Evolutionary conservation across 2,797 vertebrate species (phyloP).

Genomic region (Leptodactylus fallax): DNA sequence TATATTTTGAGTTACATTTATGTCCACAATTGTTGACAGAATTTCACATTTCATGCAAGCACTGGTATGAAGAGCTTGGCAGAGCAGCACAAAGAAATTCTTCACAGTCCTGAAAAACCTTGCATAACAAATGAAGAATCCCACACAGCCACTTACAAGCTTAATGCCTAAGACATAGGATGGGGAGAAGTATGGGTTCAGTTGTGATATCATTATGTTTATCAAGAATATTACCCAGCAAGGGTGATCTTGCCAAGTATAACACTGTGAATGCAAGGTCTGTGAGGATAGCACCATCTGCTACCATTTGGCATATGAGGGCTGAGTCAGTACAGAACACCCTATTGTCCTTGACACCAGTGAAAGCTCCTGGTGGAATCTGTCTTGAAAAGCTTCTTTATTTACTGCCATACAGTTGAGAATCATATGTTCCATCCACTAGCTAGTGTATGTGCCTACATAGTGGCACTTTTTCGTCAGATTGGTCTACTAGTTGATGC

Average conservation of each 20-base stretch:
- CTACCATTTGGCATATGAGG: slow-evolving; percentile 66
- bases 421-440: neutral
- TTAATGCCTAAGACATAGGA: neutral
- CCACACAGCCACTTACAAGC: neutral
- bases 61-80: slow-evolving; percentile 15
- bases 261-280: slow-evolving; percentile 64
- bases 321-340: slow-evolving; percentile 52
- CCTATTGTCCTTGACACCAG: slow-evolving; percentile 66
- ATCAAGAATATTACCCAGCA: slow-evolving; percentile 76
- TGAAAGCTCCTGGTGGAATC: slow-evolving; percentile 64
- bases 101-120: neutral
- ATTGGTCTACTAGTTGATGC: too few species aligned
- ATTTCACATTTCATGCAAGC: slow-evolving; percentile 17
- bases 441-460: neutral
- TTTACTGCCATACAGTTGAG: neutral
- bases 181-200: slow-evolving; percentile 71
- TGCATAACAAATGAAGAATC: neutral
- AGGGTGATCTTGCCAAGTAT: slow-evolving; percentile 72
- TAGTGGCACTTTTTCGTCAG: too few species aligned
- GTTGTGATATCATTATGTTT: slow-evolving; percentile 58
- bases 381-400: slow-evolving; percentile 39
- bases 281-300: slow-evolving; percentile 69
- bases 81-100: slow-evolving; percentile 5
- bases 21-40: neutral
- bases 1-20: slow-evolving; percentile 4